phyloP scores from a whole-genome alignment of 2,797 vertebrate species.

The Gymnothorax reevesii region DNA sequence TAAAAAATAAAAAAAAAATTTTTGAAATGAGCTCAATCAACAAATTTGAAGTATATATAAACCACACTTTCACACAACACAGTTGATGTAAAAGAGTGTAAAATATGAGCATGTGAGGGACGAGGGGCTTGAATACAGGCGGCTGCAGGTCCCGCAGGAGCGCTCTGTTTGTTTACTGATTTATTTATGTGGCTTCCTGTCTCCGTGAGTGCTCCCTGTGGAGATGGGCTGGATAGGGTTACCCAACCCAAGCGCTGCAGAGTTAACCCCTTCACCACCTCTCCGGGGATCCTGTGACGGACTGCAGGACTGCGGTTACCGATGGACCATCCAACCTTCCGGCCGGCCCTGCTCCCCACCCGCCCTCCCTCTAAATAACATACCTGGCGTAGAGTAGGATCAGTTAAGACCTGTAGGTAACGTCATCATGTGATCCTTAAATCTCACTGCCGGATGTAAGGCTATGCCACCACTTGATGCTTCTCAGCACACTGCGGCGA shows the following conservation, averaged over 20 bases:
- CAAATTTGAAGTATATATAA: not conserved
- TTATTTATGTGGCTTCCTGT: constrained; percentile 75
- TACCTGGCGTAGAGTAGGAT: not conserved
- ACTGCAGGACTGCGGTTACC: not conserved
- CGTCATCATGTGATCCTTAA: not conserved
- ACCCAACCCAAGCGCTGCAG: constrained; percentile 31
- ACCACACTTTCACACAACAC: not conserved
- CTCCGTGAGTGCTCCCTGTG: constrained; percentile 60
- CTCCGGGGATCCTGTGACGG: not conserved
- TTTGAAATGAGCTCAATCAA: no score
- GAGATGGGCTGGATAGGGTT: constrained; percentile 48
- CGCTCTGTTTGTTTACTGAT: constrained; percentile 62
- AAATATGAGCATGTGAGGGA: not conserved
- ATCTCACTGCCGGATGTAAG: not conserved
- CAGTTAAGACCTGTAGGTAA: not conserved
- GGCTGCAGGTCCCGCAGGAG: constrained; percentile 32
- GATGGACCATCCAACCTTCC: no score
- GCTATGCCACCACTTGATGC: not conserved
- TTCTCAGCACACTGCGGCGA: not conserved
- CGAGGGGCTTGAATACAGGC: constrained; percentile 24
- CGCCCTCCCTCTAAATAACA: not conserved
- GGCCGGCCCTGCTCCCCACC: not conserved
- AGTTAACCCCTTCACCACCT: constrained; percentile 40
- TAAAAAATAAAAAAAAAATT: no score
- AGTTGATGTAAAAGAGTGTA: constrained; percentile 1